These are phyloP conservation scores for Marronus borbonicus DNA, from an alignment of 2,888 invertebrate genomes.

Conservation along the genomic window DNA sequence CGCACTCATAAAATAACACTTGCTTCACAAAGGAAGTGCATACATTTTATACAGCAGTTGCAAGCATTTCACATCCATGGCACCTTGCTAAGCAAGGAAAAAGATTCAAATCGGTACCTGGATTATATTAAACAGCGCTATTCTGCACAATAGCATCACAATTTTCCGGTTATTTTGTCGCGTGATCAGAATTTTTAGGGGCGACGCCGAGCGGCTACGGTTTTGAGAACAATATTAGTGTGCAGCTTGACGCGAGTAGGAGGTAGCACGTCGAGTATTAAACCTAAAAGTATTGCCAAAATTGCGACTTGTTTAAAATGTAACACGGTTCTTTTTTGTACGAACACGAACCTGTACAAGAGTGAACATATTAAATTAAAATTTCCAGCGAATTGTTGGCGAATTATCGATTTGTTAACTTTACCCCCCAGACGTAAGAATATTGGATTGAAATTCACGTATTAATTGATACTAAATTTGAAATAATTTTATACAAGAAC, in stretches of 20 bases:
- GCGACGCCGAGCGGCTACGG: neutral
- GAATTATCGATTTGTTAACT: neutral
- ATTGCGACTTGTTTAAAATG: slow-evolving; percentile 29
- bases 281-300: slow-evolving; percentile 2
- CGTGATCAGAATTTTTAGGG: slow-evolving; percentile 34
- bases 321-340: neutral
- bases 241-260: neutral
- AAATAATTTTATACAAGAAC: no score
- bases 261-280: slow-evolving; percentile 7
- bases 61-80: no score
- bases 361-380: slow-evolving; percentile 4
- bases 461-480: no score
- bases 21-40: no score
- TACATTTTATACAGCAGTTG: no score
- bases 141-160: slow-evolving; percentile 4
- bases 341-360: neutral
- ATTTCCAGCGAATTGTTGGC: neutral
- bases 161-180: slow-evolving; percentile 27
- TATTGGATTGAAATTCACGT: neutral
- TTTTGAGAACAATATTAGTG: slow-evolving; percentile 13
- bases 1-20: no score
- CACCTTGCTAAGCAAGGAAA: neutral
- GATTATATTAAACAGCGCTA: slow-evolving; percentile 22
- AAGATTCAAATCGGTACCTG: neutral
- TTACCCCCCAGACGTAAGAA: neutral